phyloP scores from a whole-genome alignment of 2,888 invertebrate genomes.

The Xestobium rufovillosum region DNA sequence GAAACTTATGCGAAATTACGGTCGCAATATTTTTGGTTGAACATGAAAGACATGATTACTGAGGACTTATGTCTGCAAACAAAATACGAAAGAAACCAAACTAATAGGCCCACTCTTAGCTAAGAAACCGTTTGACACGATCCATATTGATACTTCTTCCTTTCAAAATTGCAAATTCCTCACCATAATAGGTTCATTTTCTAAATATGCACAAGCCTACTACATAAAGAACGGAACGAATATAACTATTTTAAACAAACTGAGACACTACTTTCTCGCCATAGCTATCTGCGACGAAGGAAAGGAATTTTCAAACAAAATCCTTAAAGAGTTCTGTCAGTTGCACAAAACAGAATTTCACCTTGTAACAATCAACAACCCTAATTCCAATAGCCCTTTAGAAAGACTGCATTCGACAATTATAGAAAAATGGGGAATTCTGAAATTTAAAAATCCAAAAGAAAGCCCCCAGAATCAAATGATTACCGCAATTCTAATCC shows the following conservation, averaged over 20 bases:
- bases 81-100: slow-evolving; percentile 1
- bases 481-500: not conserved
- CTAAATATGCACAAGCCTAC: slow-evolving; percentile 1
- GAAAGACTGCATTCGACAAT: not conserved
- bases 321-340: not conserved
- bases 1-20: slow-evolving; percentile 1
- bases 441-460: slow-evolving; percentile 1
- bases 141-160: not conserved
- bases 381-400: not conserved
- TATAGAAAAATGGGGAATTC: not conserved
- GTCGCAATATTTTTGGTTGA: not conserved
- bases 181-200: slow-evolving; percentile 2
- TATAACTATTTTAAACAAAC: not conserved
- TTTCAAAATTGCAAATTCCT: slow-evolving; percentile 2
- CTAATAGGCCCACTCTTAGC: not conserved
- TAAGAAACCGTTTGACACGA: not conserved
- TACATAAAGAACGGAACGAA: not conserved
- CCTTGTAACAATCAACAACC: not conserved
- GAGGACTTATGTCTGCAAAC: not conserved
- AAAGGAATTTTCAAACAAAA: not conserved
- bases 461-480: slow-evolving; percentile 1
- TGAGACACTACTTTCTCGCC: not conserved
- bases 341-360: slow-evolving; percentile 1
- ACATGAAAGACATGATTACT: not conserved
- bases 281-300: not conserved